Conservation (phyloP, 2,113 vertebrate genomes). For the Aspiorhynchus laticeps region DNA sequence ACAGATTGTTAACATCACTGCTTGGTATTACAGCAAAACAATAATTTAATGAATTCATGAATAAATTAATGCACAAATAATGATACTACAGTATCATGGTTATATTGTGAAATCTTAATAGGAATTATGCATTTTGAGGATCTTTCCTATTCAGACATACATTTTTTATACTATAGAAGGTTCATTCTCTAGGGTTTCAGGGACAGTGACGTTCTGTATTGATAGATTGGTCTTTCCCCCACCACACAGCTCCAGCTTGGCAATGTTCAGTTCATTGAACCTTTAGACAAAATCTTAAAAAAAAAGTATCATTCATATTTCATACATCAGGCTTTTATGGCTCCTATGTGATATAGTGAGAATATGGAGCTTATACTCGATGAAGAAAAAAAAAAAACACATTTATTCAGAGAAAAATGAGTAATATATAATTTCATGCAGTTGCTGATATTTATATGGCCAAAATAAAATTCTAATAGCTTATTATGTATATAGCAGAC, state of each 20-base stretch:
- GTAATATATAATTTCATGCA: neutral
- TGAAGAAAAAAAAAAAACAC: neutral
- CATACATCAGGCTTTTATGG: neutral
- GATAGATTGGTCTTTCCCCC: constrained; percentile 24
- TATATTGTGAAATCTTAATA: neutral
- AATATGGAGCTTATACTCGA: neutral
- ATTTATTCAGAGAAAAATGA: neutral
- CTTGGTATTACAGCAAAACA: neutral
- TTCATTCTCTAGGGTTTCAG: constrained; percentile 36
- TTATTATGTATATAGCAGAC: neutral
- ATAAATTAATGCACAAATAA: neutral
- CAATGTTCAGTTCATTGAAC: neutral
- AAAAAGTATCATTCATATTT: neutral
- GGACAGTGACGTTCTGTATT: constrained; percentile 44
- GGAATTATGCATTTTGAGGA: constrained; percentile 31
- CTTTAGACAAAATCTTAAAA: neutral
- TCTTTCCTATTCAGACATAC: constrained; percentile 42
- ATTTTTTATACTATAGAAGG: constrained; percentile 46
- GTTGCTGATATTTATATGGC: neutral
- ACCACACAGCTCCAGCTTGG: neutral
- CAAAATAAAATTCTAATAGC: neutral
- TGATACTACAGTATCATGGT: constrained; percentile 1
- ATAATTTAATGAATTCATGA: neutral
- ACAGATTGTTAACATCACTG: neutral
- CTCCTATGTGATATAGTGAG: neutral